A percentile compares a stretch with the other conserved stretches of the same genome.
These are phyloP conservation scores for Melanocharis versteri DNA, from an alignment of 2,113 vertebrate species.

Conservation along the genomic window DNA sequence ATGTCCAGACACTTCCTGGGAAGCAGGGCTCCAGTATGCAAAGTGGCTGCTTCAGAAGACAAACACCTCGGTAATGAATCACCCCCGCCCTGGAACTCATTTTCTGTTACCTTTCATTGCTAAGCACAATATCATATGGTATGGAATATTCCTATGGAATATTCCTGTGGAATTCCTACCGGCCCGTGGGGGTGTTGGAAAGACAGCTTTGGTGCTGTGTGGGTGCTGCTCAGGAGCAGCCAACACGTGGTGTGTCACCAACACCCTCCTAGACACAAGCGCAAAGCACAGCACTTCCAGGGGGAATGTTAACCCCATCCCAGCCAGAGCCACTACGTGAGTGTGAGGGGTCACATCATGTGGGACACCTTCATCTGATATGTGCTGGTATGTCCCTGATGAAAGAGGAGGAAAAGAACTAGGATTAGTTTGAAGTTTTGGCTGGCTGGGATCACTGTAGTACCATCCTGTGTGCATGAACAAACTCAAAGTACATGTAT, in stretches of 20 bases:
- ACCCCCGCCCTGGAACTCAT: rapidly evolving
- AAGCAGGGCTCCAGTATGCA: not conserved
- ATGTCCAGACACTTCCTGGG: not conserved
- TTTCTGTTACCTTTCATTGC: not conserved
- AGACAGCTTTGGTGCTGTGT: not conserved
- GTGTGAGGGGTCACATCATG: not conserved
- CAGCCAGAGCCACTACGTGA: not conserved
- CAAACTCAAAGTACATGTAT: not conserved
- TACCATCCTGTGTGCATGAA: rapidly evolving
- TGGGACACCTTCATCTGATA: not conserved
- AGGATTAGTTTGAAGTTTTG: not conserved
- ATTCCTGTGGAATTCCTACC: not conserved
- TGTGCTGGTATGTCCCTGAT: not conserved
- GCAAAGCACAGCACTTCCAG: not conserved
- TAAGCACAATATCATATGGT: not conserved
- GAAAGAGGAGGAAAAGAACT: not conserved
- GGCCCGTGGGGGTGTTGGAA: not conserved
- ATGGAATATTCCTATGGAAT: not conserved
- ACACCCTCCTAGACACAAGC: not conserved
- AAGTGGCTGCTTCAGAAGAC: not conserved
- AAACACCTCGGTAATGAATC: not conserved
- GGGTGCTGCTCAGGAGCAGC: not conserved
- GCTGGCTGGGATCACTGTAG: not conserved
- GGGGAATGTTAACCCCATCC: not conserved
- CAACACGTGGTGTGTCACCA: not conserved